These are phyloP conservation scores for Drosophila meridiana DNA, from an alignment of 2,888 invertebrate species.

Conservation along the genomic window DNA sequence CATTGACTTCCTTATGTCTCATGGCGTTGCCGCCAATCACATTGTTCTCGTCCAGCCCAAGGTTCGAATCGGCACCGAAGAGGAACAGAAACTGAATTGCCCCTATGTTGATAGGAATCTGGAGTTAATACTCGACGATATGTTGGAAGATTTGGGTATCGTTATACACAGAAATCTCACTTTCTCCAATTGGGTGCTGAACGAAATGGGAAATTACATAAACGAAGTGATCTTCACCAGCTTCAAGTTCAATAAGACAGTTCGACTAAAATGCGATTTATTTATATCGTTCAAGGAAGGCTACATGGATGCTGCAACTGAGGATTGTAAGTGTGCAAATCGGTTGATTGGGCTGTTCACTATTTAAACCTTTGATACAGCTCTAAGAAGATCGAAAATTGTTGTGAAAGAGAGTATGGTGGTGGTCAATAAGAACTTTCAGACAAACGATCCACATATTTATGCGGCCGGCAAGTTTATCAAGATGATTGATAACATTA, in stretches of 20 bases:
- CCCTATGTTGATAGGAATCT: constrained; percentile 66
- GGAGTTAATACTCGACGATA: constrained; percentile 56
- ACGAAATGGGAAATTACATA: constrained; percentile 47
- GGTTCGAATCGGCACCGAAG: background rate
- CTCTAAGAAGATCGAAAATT: constrained; percentile 43
- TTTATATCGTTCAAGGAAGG: constrained; percentile 77
- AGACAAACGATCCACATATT: constrained; percentile 69
- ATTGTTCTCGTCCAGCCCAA: constrained; percentile 63
- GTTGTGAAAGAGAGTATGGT: constrained; percentile 23
- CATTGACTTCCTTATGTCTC: constrained; percentile 67
- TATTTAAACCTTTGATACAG: constrained; percentile 28
- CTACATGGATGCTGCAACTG: constrained; percentile 9
- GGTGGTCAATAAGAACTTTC: constrained; percentile 58
- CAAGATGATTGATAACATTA: constrained; percentile 37
- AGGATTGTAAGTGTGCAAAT: constrained; percentile 38
- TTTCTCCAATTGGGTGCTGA: constrained; percentile 57
- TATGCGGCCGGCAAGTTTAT: constrained; percentile 72
- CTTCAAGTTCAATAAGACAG: constrained; percentile 10
- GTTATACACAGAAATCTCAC: constrained; percentile 44
- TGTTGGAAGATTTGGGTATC: constrained; percentile 60
- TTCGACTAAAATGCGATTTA: constrained; percentile 68
- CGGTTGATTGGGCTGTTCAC: background rate
- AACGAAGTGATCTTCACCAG: constrained; percentile 62
- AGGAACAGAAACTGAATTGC: constrained; percentile 45
- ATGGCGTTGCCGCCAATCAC: constrained; percentile 49